Conservation (phyloP, 2,797 vertebrate genomes). For the Corythornis leucogaster region DNA sequence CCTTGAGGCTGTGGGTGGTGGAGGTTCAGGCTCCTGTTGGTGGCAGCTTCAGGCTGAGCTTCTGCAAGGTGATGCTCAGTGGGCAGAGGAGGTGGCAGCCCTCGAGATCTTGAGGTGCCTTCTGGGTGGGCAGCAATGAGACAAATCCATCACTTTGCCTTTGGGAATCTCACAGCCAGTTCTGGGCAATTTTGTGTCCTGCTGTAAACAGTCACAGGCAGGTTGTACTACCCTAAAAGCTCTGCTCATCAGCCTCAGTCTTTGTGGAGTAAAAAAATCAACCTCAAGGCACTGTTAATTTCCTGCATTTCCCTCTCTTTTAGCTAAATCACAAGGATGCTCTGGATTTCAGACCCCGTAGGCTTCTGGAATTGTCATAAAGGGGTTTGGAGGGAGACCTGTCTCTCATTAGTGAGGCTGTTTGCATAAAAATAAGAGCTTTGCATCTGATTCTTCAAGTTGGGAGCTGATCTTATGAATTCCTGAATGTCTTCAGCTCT, state of each 20-base stretch:
- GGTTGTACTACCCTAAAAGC: neutral
- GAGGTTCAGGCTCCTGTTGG: neutral
- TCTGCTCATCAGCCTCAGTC: neutral
- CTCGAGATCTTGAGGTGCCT: rapidly evolving
- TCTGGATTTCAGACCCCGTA: neutral
- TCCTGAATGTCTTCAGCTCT: neutral
- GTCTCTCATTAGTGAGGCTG: neutral
- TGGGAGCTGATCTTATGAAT: neutral
- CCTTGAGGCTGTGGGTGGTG: neutral
- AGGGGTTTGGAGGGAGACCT: neutral
- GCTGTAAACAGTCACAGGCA: neutral
- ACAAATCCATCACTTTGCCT: neutral
- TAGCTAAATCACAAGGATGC: neutral
- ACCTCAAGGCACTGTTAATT: neutral
- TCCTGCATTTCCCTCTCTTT: neutral
- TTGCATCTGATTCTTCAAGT: neutral
- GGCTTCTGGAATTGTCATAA: neutral
- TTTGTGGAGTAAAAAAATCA: neutral
- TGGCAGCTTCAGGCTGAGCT: neutral
- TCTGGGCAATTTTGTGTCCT: neutral
- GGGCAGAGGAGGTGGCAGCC: neutral
- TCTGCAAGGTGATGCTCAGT: neutral
- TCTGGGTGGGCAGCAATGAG: neutral
- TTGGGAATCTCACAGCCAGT: neutral
- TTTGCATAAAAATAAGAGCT: constrained; percentile 5